Base-by-base conservation (phyloP, 2,888 invertebrate species). In the Polyommatus icarus region DNA sequence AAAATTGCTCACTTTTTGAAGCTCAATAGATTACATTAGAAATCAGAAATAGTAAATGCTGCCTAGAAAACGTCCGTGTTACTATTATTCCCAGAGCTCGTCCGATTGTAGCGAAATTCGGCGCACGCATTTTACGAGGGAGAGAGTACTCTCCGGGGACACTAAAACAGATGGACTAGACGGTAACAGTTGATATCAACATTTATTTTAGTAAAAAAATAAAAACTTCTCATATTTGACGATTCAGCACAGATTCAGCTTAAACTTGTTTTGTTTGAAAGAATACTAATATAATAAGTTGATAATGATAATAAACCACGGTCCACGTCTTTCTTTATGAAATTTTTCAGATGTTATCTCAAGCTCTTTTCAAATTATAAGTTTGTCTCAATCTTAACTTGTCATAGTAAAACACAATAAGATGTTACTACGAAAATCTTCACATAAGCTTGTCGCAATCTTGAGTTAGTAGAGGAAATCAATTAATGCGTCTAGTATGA, bases 121-220 rank as follows among this genome's bases (percentile, higher is more conserved):
- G 67, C 15, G 67, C 67, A 67, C 67, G 67, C 67, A 29, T 67
- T 67, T 67, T 61, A 29, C 67, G 29, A 32, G 29, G 29, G 18
- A 20, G 24, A 10, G 24, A 61, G 24, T 12, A 61, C 20, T 67
- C 67, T 15, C 67, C 67, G 12, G 29, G 67, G 67, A 0, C 67
- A 29, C 15, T 32, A 32, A 67, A 67, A 67, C 29, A 67, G 29
- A 67, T 32, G 18, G 32, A 67, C 67, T 32, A 67, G 32, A 67
- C 29, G 29, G 67, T 67, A 32, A 67, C 29, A 10, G 67, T 15
- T 5, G 67, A 29, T 15, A 32, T 0, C 29, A 67, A 29, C 15
- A 67, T 67, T 67, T 67, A 18, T 67, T 15, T 15, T 15, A 32
- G 29, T 67, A 18, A 15, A 67, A 61, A 5, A 29, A 32, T 5